Evolutionary conservation across 2,113 vertebrate species (phyloP), one percentile per base, ranked within the genome.

Genomic region (Prunella fulvescens): DNA sequence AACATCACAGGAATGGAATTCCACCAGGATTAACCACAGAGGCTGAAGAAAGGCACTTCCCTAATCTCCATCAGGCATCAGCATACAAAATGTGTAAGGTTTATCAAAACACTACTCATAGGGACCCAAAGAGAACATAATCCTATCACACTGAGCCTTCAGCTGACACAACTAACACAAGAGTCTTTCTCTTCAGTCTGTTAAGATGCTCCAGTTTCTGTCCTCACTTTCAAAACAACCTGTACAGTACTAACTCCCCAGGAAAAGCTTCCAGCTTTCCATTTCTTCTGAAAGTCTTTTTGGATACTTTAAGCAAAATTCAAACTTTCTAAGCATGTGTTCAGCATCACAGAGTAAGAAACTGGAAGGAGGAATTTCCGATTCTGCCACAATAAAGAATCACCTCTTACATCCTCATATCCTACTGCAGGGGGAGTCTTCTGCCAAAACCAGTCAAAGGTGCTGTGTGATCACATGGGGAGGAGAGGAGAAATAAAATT

Each of bases 1-100:
- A 86, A 86, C 76, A 92, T 83, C 67, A 90, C 56, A 90, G 60
- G 79, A 93, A 73, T 58, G 67, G 71, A 93, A 97, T 93, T 94
- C 79, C 88, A 92, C 12, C 48, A 69, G 80, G 88, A 86, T 86
- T 88, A 95, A 88, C 19, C 88, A 90, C 26, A 65, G 40, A 53
- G 45, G 42, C 67, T 65, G 17, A 92, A 73, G 86, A 82, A 90
- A 86, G 50, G 42, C 53, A 35, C 31, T 50, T 25, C 53, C 17
- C 58, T 92, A 47, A 89, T 62, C 71, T 83, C 11, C 37, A 74
- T 40, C n/a, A 91, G 53, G 40, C 64, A 88, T 51, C 48, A n/a
- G 37, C 53, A n/a, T 2, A 54, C 44, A 78, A 73, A 78, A 88
- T 31, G 28, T 19, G 44, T 37, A 81, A 19, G 12, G 31, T 69